phyloP scores from a whole-genome alignment of 2,113 vertebrate species.

The Toxostoma redivivum region DNA sequence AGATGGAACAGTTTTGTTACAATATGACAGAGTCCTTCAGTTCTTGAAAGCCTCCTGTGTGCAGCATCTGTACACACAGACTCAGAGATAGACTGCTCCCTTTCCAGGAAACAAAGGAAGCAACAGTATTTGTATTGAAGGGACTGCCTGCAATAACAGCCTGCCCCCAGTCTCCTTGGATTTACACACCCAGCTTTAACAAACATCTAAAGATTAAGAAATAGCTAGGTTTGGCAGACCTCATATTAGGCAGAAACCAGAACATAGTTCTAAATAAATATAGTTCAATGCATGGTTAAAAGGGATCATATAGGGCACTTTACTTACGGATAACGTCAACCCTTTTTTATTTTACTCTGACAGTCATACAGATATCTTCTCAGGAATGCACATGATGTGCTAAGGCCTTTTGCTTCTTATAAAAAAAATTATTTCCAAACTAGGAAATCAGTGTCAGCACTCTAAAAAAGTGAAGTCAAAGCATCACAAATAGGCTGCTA shows the following conservation, averaged over 20 bases:
- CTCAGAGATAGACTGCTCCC: neutral
- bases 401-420: neutral
- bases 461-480: neutral
- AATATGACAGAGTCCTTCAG: neutral
- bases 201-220: neutral
- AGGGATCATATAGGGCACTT: neutral
- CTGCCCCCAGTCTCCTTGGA: neutral
- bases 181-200: neutral
- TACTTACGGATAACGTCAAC: neutral
- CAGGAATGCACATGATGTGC: neutral
- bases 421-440: neutral
- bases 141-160: neutral
- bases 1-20: neutral
- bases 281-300: neutral
- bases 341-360: neutral
- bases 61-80: neutral
- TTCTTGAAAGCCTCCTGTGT: neutral
- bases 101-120: neutral
- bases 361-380: neutral
- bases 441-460: neutral
- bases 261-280: neutral
- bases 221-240: neutral
- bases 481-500: neutral
- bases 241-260: neutral
- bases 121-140: neutral